Percentiles rank a stretch among this genome's conserved stretches.
Conservation (phyloP, 2,797 vertebrate species). For the Mormyrus hasselquistii region DNA sequence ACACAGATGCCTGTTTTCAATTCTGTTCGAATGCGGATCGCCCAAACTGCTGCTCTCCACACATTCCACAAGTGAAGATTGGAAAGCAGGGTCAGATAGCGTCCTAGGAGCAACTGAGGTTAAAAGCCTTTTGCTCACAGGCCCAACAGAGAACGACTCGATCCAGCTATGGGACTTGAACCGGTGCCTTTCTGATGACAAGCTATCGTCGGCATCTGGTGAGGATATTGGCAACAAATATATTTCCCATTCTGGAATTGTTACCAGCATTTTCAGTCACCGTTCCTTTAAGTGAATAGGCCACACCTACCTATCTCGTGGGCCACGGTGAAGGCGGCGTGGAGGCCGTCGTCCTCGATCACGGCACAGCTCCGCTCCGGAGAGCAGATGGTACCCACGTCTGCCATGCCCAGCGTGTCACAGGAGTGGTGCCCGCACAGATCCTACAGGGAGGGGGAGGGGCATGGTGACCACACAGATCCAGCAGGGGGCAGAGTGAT, state of each 20-base stretch:
- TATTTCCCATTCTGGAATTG: not conserved
- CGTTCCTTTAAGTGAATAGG: not conserved
- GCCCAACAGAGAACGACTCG: not conserved
- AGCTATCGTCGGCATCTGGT: not conserved
- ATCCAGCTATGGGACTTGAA: not conserved
- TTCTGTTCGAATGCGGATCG: not conserved
- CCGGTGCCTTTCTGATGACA: not conserved
- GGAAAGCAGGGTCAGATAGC: not conserved
- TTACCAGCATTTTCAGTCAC: not conserved
- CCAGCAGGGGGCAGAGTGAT: not conserved
- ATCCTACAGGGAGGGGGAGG: constrained; percentile 64
- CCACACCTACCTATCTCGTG: constrained; percentile 88
- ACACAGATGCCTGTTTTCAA: not conserved
- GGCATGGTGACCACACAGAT: not conserved
- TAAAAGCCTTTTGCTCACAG: not conserved
- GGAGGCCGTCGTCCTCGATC: constrained; percentile 96
- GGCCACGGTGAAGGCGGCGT: constrained; percentile 93
- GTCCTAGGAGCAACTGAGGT: not conserved
- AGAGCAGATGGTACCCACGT: constrained; percentile 96
- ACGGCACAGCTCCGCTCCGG: constrained; percentile 96
- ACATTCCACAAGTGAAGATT: not conserved
- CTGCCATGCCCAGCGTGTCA: constrained; percentile 98
- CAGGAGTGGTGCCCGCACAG: constrained; percentile 98
- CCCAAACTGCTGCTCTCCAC: not conserved
- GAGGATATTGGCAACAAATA: not conserved